Evolutionary conservation across 2,113 vertebrate genomes (phyloP).

Genomic region (Pseudorasbora parva): DNA sequence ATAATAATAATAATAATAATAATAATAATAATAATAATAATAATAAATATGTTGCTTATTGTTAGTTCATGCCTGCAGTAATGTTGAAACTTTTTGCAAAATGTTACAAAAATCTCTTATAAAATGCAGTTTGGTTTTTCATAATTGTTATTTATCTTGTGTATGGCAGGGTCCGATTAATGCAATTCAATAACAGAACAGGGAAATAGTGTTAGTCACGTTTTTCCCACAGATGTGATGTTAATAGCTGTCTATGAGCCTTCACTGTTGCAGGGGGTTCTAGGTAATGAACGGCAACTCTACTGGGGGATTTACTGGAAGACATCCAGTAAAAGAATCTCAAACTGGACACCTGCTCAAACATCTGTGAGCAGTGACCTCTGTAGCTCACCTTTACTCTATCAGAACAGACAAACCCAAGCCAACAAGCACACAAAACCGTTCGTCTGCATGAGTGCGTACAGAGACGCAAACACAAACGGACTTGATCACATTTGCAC

Average conservation of each 20-base stretch:
- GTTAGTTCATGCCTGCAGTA: neutral
- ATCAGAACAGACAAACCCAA: slow-evolving; percentile 15
- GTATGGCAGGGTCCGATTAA: neutral
- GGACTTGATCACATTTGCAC: slow-evolving; percentile 36
- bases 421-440: neutral
- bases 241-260: slow-evolving; percentile 17
- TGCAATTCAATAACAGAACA: neutral
- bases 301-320: slow-evolving; percentile 27
- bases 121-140: neutral
- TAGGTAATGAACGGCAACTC: slow-evolving; percentile 29
- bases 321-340: slow-evolving; percentile 22
- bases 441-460: neutral
- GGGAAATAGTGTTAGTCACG: neutral
- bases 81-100: neutral
- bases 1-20: too few relatives aligned
- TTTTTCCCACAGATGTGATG: slow-evolving; percentile 12
- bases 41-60: neutral
- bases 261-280: slow-evolving; percentile 13
- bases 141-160: neutral
- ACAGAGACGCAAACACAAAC: slow-evolving; percentile 28
- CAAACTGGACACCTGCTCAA: slow-evolving; percentile 41
- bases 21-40: too few relatives aligned
- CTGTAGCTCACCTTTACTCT: slow-evolving; percentile 21
- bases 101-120: too few relatives aligned
- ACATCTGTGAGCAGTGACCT: slow-evolving; percentile 48